phyloP scores from a whole-genome alignment of 2,888 invertebrate species.

The Merodon equestris region DNA sequence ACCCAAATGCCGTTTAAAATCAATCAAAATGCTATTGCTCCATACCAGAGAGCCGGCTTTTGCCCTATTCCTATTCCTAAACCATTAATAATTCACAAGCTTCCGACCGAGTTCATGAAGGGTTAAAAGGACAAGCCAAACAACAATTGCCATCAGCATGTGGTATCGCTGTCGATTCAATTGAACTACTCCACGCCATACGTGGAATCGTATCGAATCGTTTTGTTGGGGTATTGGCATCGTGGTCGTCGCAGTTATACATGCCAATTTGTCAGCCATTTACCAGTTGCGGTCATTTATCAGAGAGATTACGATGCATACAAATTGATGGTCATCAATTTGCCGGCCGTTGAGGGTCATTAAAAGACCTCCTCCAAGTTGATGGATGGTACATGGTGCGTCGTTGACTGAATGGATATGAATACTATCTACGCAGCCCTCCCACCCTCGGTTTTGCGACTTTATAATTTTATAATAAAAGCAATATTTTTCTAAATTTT shows the following conservation, averaged over 20 bases:
- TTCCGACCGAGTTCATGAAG: slow-evolving; percentile 36
- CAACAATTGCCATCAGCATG: slow-evolving; percentile 50
- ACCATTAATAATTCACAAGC: slow-evolving; percentile 64
- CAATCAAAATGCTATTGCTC: slow-evolving; percentile 53
- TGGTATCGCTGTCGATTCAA: slow-evolving; percentile 14
- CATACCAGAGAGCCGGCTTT: slow-evolving; percentile 23
- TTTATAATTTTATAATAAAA: no score
- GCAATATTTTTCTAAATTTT: no score
- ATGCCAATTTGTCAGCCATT: slow-evolving; percentile 67
- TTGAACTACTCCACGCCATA: slow-evolving; percentile 30
- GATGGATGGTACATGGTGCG: no score
- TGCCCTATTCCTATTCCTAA: slow-evolving; percentile 41
- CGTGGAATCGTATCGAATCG: slow-evolving; percentile 21
- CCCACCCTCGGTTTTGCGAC: no score
- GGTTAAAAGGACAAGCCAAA: slow-evolving; percentile 36
- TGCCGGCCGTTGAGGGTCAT: slow-evolving; percentile 39
- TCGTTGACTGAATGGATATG: no score
- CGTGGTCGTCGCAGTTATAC: slow-evolving; percentile 42
- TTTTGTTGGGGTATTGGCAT: slow-evolving; percentile 25
- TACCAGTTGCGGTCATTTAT: slow-evolving; percentile 66
- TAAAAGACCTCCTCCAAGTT: slow-evolving; percentile 18
- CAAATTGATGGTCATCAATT: slow-evolving; percentile 62
- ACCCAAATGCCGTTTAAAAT: slow-evolving; percentile 60
- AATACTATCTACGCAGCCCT: no score
- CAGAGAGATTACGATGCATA: slow-evolving; percentile 61